Evolutionary conservation across 2,888 invertebrate genomes (phyloP).

Genomic region (Gisinianus flammeolus): DNA sequence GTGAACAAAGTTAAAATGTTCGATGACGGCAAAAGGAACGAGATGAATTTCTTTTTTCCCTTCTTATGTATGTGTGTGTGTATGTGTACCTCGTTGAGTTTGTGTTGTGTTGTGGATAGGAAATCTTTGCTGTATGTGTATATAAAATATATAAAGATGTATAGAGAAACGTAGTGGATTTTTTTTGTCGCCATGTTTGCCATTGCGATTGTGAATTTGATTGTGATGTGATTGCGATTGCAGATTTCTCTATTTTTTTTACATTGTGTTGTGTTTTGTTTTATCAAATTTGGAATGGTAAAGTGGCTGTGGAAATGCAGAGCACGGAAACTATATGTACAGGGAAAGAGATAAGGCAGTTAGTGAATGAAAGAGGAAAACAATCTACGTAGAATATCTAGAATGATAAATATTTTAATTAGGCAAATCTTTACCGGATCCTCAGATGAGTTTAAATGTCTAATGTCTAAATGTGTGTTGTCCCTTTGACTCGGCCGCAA

Average conservation of each 20-base stretch:
- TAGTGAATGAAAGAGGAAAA: background rate
- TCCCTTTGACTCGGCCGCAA: background rate
- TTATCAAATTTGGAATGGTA: background rate
- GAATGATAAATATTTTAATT: slow-evolving; percentile 28
- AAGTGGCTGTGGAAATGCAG: background rate
- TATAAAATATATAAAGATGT: no score
- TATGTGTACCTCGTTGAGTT: no score
- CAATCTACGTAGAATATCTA: slow-evolving; percentile 5
- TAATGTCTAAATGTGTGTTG: background rate
- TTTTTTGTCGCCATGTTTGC: no score
- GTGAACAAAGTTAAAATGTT: background rate
- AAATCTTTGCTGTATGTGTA: no score
- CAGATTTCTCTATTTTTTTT: background rate
- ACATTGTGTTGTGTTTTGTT: background rate
- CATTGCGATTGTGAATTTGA: no score
- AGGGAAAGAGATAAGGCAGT: background rate
- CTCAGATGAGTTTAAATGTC: background rate
- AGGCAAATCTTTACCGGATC: slow-evolving; percentile 19
- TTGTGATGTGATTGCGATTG: no score
- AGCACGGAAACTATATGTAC: background rate
- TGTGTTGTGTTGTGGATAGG: no score
- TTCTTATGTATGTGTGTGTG: no score
- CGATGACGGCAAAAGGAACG: background rate
- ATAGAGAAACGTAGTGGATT: no score
- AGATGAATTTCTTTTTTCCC: no score